Percentiles rank a stretch among this genome's conserved stretches.
Conservation (phyloP, 2,113 vertebrate genomes). For the Odocoileus virginianus region DNA sequence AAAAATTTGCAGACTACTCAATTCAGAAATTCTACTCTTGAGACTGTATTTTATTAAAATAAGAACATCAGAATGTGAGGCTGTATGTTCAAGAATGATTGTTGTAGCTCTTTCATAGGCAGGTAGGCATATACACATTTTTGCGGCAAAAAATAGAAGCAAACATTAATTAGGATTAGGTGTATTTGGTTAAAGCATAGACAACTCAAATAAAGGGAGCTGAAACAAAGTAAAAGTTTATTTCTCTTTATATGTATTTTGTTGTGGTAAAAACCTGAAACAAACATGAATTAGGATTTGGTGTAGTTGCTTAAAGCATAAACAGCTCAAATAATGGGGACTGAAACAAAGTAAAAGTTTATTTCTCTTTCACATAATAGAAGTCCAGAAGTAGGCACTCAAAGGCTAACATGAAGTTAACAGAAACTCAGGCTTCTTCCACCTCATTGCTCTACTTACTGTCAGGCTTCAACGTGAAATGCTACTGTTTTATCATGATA, state of each 20-base stretch:
- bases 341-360: neutral
- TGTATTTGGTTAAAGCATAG: neutral
- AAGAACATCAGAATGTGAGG: neutral
- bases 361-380: neutral
- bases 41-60: neutral
- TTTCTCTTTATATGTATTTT: neutral
- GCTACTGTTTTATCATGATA: neutral
- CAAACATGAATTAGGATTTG: neutral
- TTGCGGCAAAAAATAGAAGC: neutral
- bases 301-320: neutral
- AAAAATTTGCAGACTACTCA: neutral
- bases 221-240: neutral
- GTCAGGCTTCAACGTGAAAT: neutral
- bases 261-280: neutral
- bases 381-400: neutral
- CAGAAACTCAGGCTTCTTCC: neutral
- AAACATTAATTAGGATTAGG: neutral
- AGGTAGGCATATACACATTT: neutral
- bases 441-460: neutral
- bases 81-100: neutral
- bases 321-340: neutral
- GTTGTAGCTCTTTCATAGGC: neutral
- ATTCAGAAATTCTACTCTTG: neutral
- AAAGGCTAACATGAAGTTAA: neutral
- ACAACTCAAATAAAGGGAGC: neutral